Conservation (phyloP, 2,113 vertebrate genomes). For the Accipiter virgatus region DNA sequence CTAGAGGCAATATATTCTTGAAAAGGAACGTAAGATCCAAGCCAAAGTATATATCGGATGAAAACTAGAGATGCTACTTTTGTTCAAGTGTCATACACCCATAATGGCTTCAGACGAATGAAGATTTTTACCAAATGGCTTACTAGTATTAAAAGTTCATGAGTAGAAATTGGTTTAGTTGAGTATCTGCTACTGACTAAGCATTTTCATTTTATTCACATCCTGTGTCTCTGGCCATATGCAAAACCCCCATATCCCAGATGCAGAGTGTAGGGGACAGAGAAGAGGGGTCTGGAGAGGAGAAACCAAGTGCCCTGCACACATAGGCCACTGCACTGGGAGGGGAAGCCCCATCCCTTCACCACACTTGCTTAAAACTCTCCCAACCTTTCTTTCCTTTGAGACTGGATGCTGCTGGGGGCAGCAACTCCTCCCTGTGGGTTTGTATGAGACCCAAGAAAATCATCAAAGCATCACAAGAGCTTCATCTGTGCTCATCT, state of each 20-base stretch:
- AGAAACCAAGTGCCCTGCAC: background rate
- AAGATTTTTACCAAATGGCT: constrained; percentile 26
- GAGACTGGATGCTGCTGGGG: background rate
- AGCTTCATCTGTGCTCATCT: background rate
- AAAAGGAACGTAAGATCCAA: background rate
- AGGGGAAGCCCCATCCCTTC: background rate
- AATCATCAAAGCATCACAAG: background rate
- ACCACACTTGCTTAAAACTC: fast-evolving
- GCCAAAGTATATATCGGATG: background rate
- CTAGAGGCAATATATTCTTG: background rate
- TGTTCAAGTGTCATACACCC: background rate
- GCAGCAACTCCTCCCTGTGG: background rate
- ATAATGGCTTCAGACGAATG: background rate
- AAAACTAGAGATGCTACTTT: constrained; percentile 17
- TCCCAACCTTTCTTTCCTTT: background rate
- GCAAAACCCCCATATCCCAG: background rate
- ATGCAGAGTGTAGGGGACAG: background rate
- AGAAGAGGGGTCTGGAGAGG: background rate
- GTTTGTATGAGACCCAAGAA: background rate
- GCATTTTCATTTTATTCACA: background rate
- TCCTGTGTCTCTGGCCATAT: background rate
- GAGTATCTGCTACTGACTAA: background rate
- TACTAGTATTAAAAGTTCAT: constrained; percentile 38
- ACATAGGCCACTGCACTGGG: background rate
- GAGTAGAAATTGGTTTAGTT: background rate